phyloP scores from a whole-genome alignment of 2,888 invertebrate species.

The Heliconius charithonia region DNA sequence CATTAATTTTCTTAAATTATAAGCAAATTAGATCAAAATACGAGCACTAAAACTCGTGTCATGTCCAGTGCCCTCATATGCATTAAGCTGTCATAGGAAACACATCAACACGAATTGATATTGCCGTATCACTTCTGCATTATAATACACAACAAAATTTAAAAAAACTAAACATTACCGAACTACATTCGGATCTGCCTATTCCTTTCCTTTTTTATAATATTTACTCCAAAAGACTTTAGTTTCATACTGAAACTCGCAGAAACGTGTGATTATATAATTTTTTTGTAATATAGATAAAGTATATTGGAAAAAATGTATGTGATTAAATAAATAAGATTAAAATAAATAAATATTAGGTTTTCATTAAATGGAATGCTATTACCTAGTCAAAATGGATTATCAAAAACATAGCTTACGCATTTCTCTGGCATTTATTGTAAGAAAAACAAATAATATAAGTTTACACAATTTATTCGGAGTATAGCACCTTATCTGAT shows the following conservation, averaged over 20 bases:
- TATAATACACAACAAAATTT: neutral
- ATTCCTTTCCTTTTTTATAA: slow-evolving; percentile 23
- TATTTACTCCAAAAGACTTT: slow-evolving; percentile 25
- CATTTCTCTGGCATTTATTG: slow-evolving; percentile 43
- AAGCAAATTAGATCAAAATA: slow-evolving; percentile 1
- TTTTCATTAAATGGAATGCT: slow-evolving; percentile 24
- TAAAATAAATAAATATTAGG: slow-evolving; percentile 23
- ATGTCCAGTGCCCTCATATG: slow-evolving; percentile 10
- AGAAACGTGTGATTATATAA: slow-evolving; percentile 24
- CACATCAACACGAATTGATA: neutral
- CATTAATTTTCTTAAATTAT: neutral
- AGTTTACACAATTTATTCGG: slow-evolving; percentile 29
- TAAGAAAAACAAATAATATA: slow-evolving; percentile 24
- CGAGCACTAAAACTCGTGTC: neutral
- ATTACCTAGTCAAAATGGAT: slow-evolving; percentile 19
- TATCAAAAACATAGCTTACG: slow-evolving; percentile 23
- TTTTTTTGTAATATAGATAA: slow-evolving; percentile 29
- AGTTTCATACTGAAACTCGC: slow-evolving; percentile 25
- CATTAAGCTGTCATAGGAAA: slow-evolving; percentile 12
- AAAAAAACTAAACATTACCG: neutral
- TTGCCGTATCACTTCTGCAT: neutral
- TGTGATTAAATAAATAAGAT: slow-evolving; percentile 29
- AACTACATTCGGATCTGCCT: neutral
- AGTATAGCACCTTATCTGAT: slow-evolving; percentile 30
- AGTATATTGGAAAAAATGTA: slow-evolving; percentile 26